Base-by-base conservation (phyloP, 2,113 vertebrate genomes). In the Aspidoscelis tigris region DNA sequence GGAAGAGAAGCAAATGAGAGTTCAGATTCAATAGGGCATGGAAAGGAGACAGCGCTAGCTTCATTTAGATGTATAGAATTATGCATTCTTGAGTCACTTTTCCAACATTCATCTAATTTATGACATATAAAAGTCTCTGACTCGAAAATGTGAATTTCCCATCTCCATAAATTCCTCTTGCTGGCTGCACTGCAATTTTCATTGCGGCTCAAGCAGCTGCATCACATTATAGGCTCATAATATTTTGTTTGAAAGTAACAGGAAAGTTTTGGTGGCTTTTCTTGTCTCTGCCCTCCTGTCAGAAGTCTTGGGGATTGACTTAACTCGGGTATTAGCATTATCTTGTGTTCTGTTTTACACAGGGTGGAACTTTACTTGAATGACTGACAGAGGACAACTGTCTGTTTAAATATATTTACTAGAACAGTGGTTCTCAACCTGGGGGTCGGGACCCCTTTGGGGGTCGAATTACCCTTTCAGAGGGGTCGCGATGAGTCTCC, bases 151-250 rank as follows among this genome's bases (percentile, higher is more conserved):
- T 39, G 24, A 47, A 6, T 78, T 65, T 65, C 58, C 58, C 58
- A 61, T 61, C 14, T 61, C 76, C 33, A 64, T 78, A 65, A 78
- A 65, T 65, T 44, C 76, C 10, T 61, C 76, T 55, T 76, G 8
- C 24, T 76, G 24, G 47, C 74, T 77, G n/a, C n/a, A n/a, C 33
- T 61, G 64, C 61, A 11, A 43, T 26, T 65, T 65, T 65, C 39
- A 78, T 43, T 78, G 76, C 24, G 43, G 72, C 9, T 74, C 22
- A 18, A 78, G 61, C 76, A 78, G 58, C 58, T 78, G 76, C 58
- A 65, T 65, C 61, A 24, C 33, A 78, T 65, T 65, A 78, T 43
- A 39, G 58, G 11, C 64, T 78, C 39, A 44, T 78, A 65, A 78
- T 65, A 78, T 65, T 78, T 78, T 78, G 39, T 78, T 41, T 21